Evolutionary conservation across 2,888 invertebrate genomes (phyloP).

Genomic region (Blomia tropicalis): DNA sequence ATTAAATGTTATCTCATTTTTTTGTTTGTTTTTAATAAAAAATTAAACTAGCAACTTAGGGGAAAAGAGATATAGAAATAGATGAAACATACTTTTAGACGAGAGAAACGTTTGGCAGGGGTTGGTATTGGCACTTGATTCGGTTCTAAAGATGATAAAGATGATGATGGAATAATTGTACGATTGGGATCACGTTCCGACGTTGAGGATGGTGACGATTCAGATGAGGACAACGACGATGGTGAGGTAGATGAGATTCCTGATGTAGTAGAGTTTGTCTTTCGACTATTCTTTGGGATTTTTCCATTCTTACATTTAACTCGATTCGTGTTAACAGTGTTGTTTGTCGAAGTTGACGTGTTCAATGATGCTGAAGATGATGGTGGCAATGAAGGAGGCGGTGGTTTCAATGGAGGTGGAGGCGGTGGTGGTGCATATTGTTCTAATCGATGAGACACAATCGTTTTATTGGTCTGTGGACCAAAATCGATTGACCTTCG

Average conservation of each 20-base stretch:
- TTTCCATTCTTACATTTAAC: neutral
- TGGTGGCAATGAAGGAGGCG: neutral
- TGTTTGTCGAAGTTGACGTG: neutral
- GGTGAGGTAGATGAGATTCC: neutral
- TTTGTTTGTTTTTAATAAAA: neutral
- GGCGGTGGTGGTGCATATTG: neutral
- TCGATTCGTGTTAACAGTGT: neutral
- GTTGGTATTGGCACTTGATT: neutral
- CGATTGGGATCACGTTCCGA: neutral
- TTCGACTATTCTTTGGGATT: neutral
- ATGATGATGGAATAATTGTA: neutral
- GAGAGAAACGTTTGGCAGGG: neutral
- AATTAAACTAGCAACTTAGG: too few relatives aligned
- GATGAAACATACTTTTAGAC: neutral
- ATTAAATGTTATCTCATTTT: neutral
- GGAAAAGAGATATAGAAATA: neutral
- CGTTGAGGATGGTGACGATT: neutral
- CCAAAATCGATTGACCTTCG: too few relatives aligned
- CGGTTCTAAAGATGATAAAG: neutral
- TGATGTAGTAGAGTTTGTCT: slow-evolving; percentile 9
- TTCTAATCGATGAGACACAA: too few relatives aligned
- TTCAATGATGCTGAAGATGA: neutral
- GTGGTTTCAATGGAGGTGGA: neutral
- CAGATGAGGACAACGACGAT: neutral
- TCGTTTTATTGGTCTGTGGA: too few relatives aligned